These are phyloP conservation scores for Allacma fusca DNA, from an alignment of 2,888 invertebrate species.

Conservation along the genomic window DNA sequence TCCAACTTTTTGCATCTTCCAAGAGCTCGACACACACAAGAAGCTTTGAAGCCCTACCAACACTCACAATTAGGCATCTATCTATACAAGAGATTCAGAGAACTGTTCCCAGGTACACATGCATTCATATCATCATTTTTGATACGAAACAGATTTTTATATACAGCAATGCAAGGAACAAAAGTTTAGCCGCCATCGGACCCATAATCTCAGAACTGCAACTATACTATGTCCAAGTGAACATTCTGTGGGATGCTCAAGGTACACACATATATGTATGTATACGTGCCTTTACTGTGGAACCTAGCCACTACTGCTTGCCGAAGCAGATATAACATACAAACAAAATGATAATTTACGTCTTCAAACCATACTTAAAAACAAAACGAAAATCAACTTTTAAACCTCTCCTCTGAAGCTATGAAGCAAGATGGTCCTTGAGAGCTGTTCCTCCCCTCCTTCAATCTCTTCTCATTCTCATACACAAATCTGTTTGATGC, in stretches of 20 bases:
- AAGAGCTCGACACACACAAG: not conserved
- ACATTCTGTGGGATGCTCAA: too few relatives aligned
- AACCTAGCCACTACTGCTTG: too few relatives aligned
- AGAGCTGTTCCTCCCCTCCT: slow-evolving; percentile 4
- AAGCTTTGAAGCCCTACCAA: not conserved
- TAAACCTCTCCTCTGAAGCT: not conserved
- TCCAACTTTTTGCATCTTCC: slow-evolving; percentile 47
- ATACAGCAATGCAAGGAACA: not conserved
- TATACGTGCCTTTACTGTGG: too few relatives aligned
- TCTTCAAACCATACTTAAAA: not conserved
- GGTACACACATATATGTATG: too few relatives aligned
- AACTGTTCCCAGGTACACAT: not conserved
- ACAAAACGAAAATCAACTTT: slow-evolving; percentile 17
- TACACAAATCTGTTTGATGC: not conserved
- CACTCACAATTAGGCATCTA: too few relatives aligned
- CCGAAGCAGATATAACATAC: not conserved
- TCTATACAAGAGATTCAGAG: not conserved
- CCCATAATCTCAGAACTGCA: slow-evolving; percentile 10
- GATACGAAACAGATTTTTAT: not conserved
- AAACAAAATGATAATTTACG: slow-evolving; percentile 11
- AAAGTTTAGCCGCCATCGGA: slow-evolving; percentile 2
- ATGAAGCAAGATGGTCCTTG: slow-evolving; percentile 18
- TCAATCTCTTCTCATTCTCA: not conserved
- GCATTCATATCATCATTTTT: not conserved
- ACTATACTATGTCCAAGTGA: not conserved